Base-by-base conservation (phyloP, 2,888 invertebrate genomes). In the Lacanobia oleracea region DNA sequence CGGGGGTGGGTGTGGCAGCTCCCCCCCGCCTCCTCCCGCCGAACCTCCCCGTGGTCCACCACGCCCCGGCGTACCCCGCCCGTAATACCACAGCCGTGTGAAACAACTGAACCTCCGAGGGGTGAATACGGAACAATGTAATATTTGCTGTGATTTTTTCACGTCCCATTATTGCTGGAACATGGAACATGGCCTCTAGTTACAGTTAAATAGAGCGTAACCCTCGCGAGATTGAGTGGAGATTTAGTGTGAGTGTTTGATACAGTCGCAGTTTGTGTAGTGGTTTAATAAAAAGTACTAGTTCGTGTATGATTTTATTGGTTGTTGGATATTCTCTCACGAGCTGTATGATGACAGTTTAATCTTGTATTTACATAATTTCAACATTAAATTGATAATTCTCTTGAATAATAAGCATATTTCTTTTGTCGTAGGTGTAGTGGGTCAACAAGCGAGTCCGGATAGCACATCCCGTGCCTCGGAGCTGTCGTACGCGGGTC, bases 381-480 rank as follows among this genome's bases (percentile, higher is more conserved):
- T 18, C 43, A 23, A 27, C 6, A 37, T 56, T 18, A 18, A 27
- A 21, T 33, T 50, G 12, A n/a, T 71, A n/a, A 1, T 65, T 48
- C 4, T 37, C 16, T 48, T 66, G 1, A 53, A 27, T 83, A 56
- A 81, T 65, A 40, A 23, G 1, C 4, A 45, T 63, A n/a, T 87
- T 81, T 89, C 60, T 81, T 84, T 93, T 91, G 89, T 91, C 82
- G n/a, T 86, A 95, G 96, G 96, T 90, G 87, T 92, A 40, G 84
- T 95, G 79, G 97, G 97, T 51, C 98, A 98, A 89, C 97, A 97
- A 91, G 97, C 98, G 18, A 98, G 98, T 88, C 98, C 98, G 0
- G 98, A 98, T 90, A 98, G 98, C 87, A 98, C 98, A 16, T 98
- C 98, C 62, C 98, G 98, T 3, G 97, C 98, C n/a, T 98, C 98